Evolutionary conservation across 2,113 vertebrate species (phyloP).

Genomic region (Mus spicilegus): DNA sequence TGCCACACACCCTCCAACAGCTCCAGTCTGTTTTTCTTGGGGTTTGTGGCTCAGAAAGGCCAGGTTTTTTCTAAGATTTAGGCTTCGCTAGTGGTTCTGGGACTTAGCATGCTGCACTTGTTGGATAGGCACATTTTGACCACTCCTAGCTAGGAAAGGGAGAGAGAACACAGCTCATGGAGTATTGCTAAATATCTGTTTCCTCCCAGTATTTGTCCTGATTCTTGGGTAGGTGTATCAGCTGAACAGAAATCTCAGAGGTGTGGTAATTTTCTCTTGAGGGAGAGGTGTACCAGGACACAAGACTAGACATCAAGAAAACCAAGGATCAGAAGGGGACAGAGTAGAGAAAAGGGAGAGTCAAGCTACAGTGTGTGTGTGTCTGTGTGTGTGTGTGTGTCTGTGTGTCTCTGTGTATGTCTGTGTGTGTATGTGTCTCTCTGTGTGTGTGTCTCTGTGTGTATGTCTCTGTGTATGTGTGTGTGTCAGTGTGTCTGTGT

Average conservation of each 20-base stretch:
- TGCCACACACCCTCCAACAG: background rate
- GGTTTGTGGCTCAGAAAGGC: background rate
- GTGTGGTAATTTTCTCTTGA: background rate
- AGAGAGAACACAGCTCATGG: background rate
- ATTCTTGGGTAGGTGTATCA: background rate
- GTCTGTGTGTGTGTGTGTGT: background rate
- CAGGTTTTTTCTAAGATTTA: too few species aligned
- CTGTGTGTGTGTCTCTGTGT: too few species aligned
- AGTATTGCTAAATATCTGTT: background rate
- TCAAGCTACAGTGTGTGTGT: background rate
- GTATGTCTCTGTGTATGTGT: background rate
- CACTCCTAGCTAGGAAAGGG: background rate
- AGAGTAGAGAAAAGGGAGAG: background rate
- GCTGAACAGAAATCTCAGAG: background rate
- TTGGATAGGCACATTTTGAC: background rate
- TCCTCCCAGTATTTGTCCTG: background rate
- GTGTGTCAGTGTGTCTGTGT: background rate
- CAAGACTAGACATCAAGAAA: background rate
- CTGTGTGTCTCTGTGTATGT: background rate
- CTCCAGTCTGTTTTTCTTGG: background rate
- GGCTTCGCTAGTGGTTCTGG: background rate
- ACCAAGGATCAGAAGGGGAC: background rate
- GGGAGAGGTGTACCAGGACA: background rate
- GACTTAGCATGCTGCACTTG: background rate
- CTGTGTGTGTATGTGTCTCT: background rate